phyloP scores from a whole-genome alignment of 2,888 invertebrate genomes.

The Clepsis dumicolana region DNA sequence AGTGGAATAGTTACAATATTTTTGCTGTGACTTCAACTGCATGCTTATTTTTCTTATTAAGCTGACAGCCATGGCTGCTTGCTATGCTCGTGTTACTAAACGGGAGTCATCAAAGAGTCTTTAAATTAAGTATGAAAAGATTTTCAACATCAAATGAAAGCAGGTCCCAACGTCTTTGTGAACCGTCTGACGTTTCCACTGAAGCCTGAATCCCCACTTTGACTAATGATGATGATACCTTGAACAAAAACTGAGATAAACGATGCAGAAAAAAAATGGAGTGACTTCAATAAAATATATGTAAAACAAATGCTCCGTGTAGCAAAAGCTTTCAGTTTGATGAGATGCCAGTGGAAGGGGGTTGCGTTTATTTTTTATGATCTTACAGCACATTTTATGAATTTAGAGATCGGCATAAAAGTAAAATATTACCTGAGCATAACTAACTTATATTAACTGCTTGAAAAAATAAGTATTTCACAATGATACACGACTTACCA shows the following conservation, averaged over 20 bases:
- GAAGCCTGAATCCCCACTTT: not conserved
- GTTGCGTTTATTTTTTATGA: conserved; percentile 27
- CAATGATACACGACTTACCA: no score
- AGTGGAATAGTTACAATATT: no score
- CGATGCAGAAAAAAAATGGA: conserved; percentile 13
- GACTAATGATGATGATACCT: conserved; percentile 8
- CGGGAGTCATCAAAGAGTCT: no score
- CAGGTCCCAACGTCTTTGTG: not conserved
- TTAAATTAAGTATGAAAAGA: not conserved
- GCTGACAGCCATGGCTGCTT: no score
- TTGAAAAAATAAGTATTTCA: no score
- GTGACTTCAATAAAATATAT: conserved; percentile 26
- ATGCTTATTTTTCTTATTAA: no score
- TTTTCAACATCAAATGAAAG: not conserved
- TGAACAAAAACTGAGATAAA: conserved; percentile 24
- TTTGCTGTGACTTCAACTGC: no score
- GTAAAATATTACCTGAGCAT: not conserved
- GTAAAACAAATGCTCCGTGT: conserved; percentile 20
- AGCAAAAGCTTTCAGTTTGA: conserved; percentile 31
- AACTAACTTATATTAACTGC: not conserved
- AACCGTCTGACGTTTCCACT: not conserved
- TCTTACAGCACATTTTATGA: conserved; percentile 16
- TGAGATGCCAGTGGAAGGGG: conserved; percentile 25
- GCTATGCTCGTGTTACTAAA: no score
- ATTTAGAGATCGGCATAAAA: conserved; percentile 3